These are phyloP conservation scores for Chloropsis cyanopogon DNA, from an alignment of 2,113 vertebrate species.

Conservation along the genomic window DNA sequence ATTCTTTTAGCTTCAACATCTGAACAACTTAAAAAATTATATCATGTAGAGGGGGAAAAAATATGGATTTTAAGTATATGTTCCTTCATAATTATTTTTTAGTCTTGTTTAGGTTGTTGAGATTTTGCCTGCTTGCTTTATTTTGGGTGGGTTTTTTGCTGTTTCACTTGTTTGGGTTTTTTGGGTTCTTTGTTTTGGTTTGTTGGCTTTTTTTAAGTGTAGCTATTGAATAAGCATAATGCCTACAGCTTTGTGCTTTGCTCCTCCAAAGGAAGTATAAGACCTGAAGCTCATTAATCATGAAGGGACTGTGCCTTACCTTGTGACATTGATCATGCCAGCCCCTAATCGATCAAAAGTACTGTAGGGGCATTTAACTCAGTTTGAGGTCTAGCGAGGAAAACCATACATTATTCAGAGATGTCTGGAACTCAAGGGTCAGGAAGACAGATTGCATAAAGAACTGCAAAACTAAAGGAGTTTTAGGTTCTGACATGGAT, in stretches of 20 bases:
- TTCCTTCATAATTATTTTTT: background rate
- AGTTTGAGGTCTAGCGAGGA: background rate
- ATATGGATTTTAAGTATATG: background rate
- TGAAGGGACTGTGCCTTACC: background rate
- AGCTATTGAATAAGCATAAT: background rate
- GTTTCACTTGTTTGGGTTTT: background rate
- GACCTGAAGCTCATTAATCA: background rate
- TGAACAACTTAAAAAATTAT: background rate
- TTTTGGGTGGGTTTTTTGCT: background rate
- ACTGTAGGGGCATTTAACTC: background rate
- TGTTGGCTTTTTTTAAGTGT: background rate
- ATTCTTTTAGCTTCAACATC: background rate
- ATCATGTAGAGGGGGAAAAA: background rate
- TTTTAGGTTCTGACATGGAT: background rate
- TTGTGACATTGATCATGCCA: background rate
- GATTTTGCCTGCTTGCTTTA: background rate
- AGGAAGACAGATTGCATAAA: background rate
- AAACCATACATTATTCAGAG: constrained; percentile 7
- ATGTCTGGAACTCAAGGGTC: background rate
- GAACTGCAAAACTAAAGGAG: background rate
- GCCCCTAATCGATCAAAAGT: background rate
- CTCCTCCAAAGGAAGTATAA: background rate
- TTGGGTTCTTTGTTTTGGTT: background rate
- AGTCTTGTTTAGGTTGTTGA: background rate
- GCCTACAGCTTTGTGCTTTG: background rate